A percentile compares a stretch with the other conserved stretches of the same genome.
Evolutionary conservation across 2,113 vertebrate species (phyloP).

Genomic region (Alethe castanea): DNA sequence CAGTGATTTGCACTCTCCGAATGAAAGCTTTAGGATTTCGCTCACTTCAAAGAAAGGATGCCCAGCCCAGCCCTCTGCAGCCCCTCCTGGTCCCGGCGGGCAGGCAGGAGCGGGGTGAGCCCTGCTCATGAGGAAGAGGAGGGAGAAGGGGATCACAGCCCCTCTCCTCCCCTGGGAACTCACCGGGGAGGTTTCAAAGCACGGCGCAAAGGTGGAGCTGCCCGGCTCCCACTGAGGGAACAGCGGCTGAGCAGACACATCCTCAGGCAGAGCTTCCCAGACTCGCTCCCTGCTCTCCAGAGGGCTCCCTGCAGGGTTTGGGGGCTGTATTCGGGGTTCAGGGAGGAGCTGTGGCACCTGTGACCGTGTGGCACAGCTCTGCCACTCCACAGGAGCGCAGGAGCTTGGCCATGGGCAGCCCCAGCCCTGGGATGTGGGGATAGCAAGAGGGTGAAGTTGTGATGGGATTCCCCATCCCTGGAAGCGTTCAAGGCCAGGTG

Average conservation of each 20-base stretch:
- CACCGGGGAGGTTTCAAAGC: background rate
- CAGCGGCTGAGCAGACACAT: background rate
- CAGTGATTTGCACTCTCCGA: constrained; percentile 27
- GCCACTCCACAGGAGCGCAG: fast-evolving
- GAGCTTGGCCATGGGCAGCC: fast-evolving
- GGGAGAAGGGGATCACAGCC: background rate
- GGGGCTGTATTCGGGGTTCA: fast-evolving
- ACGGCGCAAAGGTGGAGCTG: background rate
- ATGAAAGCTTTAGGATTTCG: constrained; percentile 10
- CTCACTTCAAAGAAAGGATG: constrained; percentile 59
- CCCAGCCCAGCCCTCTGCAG: background rate
- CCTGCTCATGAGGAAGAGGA: background rate
- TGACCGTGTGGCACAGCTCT: background rate
- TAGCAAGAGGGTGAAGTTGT: fast-evolving
- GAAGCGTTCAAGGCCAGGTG: background rate
- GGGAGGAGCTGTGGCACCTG: background rate
- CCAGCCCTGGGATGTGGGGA: background rate
- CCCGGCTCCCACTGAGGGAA: fast-evolving
- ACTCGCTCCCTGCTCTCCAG: background rate
- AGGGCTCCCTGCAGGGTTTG: background rate
- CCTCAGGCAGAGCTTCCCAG: background rate
- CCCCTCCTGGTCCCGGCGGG: background rate
- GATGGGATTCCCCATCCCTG: background rate
- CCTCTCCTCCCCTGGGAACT: background rate
- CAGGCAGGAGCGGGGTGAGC: background rate